Percentiles rank a stretch among this genome's conserved stretches.
These are phyloP conservation scores for Villa cingulata DNA, from an alignment of 2,888 invertebrate genomes.

Conservation along the genomic window DNA sequence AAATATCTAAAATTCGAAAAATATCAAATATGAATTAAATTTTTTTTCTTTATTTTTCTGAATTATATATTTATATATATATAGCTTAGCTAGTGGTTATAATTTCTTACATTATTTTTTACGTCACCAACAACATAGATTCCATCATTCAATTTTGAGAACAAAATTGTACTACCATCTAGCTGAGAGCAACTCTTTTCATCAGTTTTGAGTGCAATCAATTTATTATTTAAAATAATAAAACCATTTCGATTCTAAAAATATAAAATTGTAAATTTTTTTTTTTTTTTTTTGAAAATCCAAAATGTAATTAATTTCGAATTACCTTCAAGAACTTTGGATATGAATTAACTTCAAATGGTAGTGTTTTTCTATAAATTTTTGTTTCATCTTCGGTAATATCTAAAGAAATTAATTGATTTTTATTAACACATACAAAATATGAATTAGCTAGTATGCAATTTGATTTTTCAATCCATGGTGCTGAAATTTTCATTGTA, in stretches of 20 bases:
- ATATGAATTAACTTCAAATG: slow-evolving; percentile 25
- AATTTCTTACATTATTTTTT: slow-evolving; percentile 33
- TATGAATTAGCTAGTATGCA: slow-evolving; percentile 50
- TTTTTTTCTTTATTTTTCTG: slow-evolving; percentile 33
- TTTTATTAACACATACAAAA: slow-evolving; percentile 49
- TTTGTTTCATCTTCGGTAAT: slow-evolving; percentile 41
- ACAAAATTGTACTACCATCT: slow-evolving; percentile 27
- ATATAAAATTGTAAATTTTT: neutral
- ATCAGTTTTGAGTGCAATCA: slow-evolving; percentile 29
- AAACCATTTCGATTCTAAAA: slow-evolving; percentile 32
- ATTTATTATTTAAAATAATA: slow-evolving; percentile 27
- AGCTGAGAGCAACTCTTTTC: slow-evolving; percentile 29
- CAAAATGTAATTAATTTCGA: slow-evolving; percentile 4
- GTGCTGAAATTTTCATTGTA: slow-evolving; percentile 44
- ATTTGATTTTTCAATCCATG: slow-evolving; percentile 38
- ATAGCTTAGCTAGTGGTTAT: no score
- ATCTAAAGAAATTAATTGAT: slow-evolving; percentile 48
- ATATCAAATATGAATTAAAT: neutral
- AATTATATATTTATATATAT: no score
- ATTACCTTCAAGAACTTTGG: slow-evolving; percentile 24
- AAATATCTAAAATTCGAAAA: slow-evolving; percentile 31
- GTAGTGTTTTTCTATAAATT: slow-evolving; percentile 38
- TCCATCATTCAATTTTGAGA: slow-evolving; percentile 25
- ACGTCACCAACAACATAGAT: slow-evolving; percentile 34
- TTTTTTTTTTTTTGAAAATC: slow-evolving; percentile 3